These are phyloP conservation scores for Taenioides sp. DNA, from an alignment of 2,797 vertebrate species.

Conservation along the genomic window DNA sequence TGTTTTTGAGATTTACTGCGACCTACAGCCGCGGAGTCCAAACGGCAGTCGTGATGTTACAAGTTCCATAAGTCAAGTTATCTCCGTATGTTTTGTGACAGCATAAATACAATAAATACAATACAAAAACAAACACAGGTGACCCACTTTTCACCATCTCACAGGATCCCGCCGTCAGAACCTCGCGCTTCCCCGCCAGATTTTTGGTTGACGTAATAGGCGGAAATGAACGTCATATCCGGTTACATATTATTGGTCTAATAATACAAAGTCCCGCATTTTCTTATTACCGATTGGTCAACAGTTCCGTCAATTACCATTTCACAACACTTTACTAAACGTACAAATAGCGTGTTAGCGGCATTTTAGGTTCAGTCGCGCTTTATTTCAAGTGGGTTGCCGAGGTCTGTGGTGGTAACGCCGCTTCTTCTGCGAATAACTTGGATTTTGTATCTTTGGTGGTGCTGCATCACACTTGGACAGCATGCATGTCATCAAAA, in stretches of 20 bases:
- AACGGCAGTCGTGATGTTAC: not conserved
- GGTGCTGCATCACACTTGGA: not conserved
- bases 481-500: slow-evolving; percentile 90
- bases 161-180: slow-evolving; percentile 2
- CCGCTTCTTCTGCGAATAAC: not conserved
- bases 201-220: not conserved
- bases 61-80: not conserved
- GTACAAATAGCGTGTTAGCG: slow-evolving; percentile 54
- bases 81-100: not conserved
- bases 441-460: not conserved
- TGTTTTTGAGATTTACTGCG: not conserved
- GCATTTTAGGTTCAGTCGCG: slow-evolving; percentile 35
- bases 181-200: slow-evolving; percentile 29
- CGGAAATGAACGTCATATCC: slow-evolving; percentile 4
- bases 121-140: not conserved
- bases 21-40: not conserved
- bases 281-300: slow-evolving; percentile 36
- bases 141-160: not conserved
- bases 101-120: too few species aligned
- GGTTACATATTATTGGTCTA: slow-evolving; percentile 29
- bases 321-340: fast-evolving
- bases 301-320: fast-evolving
- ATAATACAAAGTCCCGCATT: fast-evolving
- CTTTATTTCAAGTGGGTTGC: not conserved
- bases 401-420: fast-evolving